These are phyloP conservation scores for Malurus alboscapulatus DNA, from an alignment of 2,113 vertebrate species.

Conservation along the genomic window DNA sequence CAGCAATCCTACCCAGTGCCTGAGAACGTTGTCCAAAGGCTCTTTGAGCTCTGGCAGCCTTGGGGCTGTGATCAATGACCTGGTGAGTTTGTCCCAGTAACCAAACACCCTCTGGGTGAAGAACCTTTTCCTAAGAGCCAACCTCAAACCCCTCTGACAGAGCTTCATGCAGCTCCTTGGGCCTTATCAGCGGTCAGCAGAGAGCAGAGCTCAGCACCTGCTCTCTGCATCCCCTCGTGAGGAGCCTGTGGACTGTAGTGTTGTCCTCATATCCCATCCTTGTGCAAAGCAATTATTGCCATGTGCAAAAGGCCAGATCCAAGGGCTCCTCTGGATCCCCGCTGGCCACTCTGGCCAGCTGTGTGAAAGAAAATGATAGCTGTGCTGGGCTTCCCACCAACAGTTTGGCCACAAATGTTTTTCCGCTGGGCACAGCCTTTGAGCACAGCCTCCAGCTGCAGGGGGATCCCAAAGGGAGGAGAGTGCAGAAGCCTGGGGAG, in stretches of 20 bases:
- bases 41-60: neutral
- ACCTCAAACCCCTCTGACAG: neutral
- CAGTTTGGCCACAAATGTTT: neutral
- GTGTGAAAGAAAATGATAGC: neutral
- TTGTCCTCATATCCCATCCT: neutral
- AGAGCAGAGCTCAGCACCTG: neutral
- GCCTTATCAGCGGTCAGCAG: neutral
- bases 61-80: neutral
- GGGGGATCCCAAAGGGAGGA: neutral
- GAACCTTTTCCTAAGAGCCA: neutral
- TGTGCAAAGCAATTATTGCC: no score
- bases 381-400: neutral
- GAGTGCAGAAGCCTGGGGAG: neutral
- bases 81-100: neutral
- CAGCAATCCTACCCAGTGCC: neutral
- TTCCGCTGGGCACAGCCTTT: accelerated
- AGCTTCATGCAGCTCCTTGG: neutral
- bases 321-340: neutral
- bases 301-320: neutral
- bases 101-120: neutral
- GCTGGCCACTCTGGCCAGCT: neutral
- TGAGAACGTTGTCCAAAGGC: neutral
- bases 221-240: neutral
- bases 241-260: neutral
- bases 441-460: neutral